Evolutionary conservation across 2,888 invertebrate species (phyloP), one percentile per base, ranked within the genome.

Genomic region (Belgica antarctica): DNA sequence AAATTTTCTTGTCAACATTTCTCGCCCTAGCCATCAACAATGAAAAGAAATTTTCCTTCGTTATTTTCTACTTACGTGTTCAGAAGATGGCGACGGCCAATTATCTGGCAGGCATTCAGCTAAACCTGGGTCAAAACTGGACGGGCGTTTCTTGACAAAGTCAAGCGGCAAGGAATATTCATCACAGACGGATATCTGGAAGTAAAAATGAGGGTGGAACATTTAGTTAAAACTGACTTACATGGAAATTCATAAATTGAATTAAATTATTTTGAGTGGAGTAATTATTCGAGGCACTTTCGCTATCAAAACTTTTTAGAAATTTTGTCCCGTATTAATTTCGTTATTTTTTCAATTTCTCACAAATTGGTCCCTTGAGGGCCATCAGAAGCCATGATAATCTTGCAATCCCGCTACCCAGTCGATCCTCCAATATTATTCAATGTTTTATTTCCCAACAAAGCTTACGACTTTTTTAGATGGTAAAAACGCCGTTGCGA

Each of bases 111-210:
- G 76, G 73, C 77, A 85, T 84, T 89, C 80, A 79, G 89, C 79
- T 81, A 86, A 82, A 76, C 82, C 78, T 78, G 87, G 82, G 77
- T 82, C 83, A 75, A 84, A 84, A 77, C 85, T 80, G 82, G 87
- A 80, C 80, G 89, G 79, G 81, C 89, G 78, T 83, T 83, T 83
- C 78, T 86, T 89, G 73, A 91, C 87, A 79, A 90, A 89, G 81
- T 92, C 92, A 75, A 91, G 88, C 65, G 92, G 92, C 75, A 91
- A 84, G 81, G 90, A 90, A 82, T 92, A 92, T 80, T 92, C 92
- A 77, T 92, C 92, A 81, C 91, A 91, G 75, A 92, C 83, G 73
- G 90, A 88, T 76, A 92, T 88, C 92, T 92, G 85, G 1, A 87
- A 84, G 3, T 28, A 52, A 57, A 68, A 31, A 41, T 34, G 31